A percentile compares a stretch with the other conserved stretches of the same genome.
These are phyloP conservation scores for Byasa hedistus DNA, from an alignment of 2,888 invertebrate genomes.

Conservation along the genomic window DNA sequence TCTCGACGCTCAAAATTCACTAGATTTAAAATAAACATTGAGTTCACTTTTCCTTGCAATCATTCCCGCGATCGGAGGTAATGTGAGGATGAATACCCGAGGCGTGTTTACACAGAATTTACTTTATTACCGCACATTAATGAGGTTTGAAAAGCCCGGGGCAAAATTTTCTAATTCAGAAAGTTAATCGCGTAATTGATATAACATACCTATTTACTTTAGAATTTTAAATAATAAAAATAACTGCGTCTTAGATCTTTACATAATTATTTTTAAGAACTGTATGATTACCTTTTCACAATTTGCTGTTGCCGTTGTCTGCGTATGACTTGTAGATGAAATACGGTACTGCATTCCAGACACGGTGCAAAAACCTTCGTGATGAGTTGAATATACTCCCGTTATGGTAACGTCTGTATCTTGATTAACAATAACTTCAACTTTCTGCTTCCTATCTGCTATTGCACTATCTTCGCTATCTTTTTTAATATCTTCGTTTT, in stretches of 20 bases:
- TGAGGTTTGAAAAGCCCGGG: conserved; percentile 59
- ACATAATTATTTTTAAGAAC: neutral
- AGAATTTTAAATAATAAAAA: neutral
- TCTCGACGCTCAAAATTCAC: conserved; percentile 13
- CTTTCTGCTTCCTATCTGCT: conserved; percentile 77
- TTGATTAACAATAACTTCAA: conserved; percentile 90
- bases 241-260: too few relatives aligned
- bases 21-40: conserved; percentile 44
- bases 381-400: conserved; percentile 90
- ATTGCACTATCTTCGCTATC: conserved; percentile 59
- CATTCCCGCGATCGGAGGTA: conserved; percentile 55
- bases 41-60: conserved; percentile 53
- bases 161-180: conserved; percentile 55
- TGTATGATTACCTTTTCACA: conserved; percentile 81
- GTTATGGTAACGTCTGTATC: conserved; percentile 94
- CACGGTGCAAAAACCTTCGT: conserved; percentile 91
- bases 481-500: conserved; percentile 67
- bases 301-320: conserved; percentile 91
- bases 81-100: conserved; percentile 61
- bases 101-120: conserved; percentile 75
- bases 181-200: conserved; percentile 17
- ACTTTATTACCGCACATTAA: conserved; percentile 73
- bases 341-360: conserved; percentile 93
- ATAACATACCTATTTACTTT: conserved; percentile 2
- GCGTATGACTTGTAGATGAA: conserved; percentile 91